Conservation (phyloP, 2,888 invertebrate genomes). For the Drosophila atripex region DNA sequence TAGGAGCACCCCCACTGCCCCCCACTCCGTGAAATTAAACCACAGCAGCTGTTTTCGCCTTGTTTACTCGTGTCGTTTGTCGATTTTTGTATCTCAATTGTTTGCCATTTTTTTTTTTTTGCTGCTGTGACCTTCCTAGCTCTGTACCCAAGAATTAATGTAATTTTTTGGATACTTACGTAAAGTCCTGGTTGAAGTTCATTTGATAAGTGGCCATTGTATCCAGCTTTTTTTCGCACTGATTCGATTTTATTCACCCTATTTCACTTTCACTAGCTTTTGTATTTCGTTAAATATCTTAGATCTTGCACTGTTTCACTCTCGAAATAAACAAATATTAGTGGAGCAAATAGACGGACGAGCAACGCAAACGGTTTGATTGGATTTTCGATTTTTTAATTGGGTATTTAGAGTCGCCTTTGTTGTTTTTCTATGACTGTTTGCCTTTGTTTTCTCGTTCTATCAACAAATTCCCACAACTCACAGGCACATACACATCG, state of each 20-base stretch:
- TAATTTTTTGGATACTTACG: constrained; percentile 63
- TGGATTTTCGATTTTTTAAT: constrained; percentile 28
- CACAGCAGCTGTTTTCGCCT: constrained; percentile 58
- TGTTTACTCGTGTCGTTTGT: constrained; percentile 60
- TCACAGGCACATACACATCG: constrained; percentile 5
- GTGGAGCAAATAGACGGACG: constrained; percentile 30
- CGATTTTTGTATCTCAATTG: constrained; percentile 54
- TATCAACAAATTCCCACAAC: constrained; percentile 33
- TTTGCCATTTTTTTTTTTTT: constrained; percentile 26
- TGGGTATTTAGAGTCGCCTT: constrained; percentile 52
- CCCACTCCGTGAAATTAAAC: constrained; percentile 7
- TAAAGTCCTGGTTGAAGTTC: constrained; percentile 80
- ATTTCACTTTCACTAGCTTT: constrained; percentile 61
- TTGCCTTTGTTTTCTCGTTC: constrained; percentile 36
- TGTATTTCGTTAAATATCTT: neutral
- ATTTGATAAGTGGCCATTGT: constrained; percentile 76
- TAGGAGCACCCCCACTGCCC: constrained; percentile 23
- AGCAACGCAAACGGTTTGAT: constrained; percentile 25
- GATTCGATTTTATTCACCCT: constrained; percentile 28
- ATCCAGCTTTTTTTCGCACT: constrained; percentile 37
- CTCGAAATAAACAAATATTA: constrained; percentile 3
- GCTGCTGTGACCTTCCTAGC: constrained; percentile 66
- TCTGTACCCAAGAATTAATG: constrained; percentile 49
- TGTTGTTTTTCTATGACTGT: constrained; percentile 64
- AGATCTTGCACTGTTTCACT: constrained; percentile 7